phyloP scores from a whole-genome alignment of 2,797 vertebrate genomes.

The Acrossocheilus fasciatus region DNA sequence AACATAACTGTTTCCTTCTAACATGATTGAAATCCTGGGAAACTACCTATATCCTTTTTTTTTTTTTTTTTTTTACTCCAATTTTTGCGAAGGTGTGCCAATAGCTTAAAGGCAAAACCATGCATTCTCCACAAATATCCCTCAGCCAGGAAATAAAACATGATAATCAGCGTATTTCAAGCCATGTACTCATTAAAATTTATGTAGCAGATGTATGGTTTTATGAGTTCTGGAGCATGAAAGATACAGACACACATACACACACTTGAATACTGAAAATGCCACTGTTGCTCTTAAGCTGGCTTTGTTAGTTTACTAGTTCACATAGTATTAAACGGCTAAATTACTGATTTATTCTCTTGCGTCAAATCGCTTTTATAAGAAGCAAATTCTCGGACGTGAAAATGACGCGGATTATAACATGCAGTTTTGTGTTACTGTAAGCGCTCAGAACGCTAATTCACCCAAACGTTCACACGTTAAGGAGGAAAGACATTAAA shows the following conservation, averaged over 20 bases:
- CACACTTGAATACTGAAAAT: slow-evolving; percentile 16
- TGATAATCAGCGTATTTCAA: slow-evolving; percentile 43
- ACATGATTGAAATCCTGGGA: slow-evolving; percentile 11
- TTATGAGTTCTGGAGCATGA: slow-evolving; percentile 50
- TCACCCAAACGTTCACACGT: slow-evolving; percentile 10
- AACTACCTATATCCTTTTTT: slow-evolving; percentile 7
- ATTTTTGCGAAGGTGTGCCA: slow-evolving; percentile 2
- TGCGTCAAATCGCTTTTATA: not conserved
- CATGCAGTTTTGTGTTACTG: not conserved
- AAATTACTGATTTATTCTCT: slow-evolving; percentile 25
- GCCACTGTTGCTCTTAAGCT: slow-evolving; percentile 4
- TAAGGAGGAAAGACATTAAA: not conserved
- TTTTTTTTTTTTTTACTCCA: not conserved
- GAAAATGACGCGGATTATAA: not conserved
- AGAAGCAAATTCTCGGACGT: slow-evolving; percentile 17
- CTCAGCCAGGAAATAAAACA: slow-evolving; percentile 40
- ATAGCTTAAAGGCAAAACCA: slow-evolving; percentile 24
- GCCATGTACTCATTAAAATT: slow-evolving; percentile 49
- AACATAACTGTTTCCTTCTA: not conserved
- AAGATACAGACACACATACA: slow-evolving; percentile 7
- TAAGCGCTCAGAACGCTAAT: not conserved
- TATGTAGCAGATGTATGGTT: slow-evolving; percentile 57
- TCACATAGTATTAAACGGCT: not conserved
- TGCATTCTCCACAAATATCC: slow-evolving; percentile 41
- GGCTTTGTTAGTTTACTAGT: slow-evolving; percentile 19